Base-by-base conservation (phyloP, 2,797 vertebrate genomes). In the Acanthopagrus latus region DNA sequence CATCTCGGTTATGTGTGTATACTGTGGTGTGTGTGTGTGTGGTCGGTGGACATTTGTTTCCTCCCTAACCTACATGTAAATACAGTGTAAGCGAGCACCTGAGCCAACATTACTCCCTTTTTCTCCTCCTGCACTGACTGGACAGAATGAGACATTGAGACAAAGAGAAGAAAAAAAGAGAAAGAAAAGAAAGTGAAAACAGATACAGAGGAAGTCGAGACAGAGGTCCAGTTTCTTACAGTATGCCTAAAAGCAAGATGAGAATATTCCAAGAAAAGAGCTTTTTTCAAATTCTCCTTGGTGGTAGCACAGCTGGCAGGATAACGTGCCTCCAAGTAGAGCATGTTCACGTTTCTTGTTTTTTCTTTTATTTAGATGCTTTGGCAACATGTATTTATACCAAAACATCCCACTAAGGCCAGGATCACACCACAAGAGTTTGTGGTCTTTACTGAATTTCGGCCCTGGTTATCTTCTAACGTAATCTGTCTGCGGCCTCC, bases 71-170 rank as follows among this genome's bases (percentile, higher is more conserved):
- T 75, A 74, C 80, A 75, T 83, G 86, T 88, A 90, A 90, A 91
- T 90, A 92, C 87, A 86, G 69, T 80, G 64, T 74, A 80, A 84
- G 73, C 71, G 80, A 90, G 82, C 93, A 93, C 91, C 91, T 94
- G 91, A 88, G 90, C 87, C 86, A 92, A 93, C 91, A 93, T 65
- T 84, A 90, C 88, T 92, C 89, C 88, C 86, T 80, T 85, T 76
- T 80, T 14, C 68, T 76, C 81, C 73, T 84, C 69, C 76, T 72
- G 77, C 46, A 5, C 59, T 4, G 57, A 55, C 7, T 52, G 64
- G 60, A 83, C 60, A 74, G 71, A 79, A 78, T 74, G 74, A 88
- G 77, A 88, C 77, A 88, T 60, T 55, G 55, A 89, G 70, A 64
- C 48, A 60, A 46, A 74, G 59, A 66, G 75, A 66, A 33, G 56